Percentiles rank a stretch among this genome's conserved stretches.
phyloP scores from a whole-genome alignment of 2,113 vertebrate species.

The Empidonax traillii region DNA sequence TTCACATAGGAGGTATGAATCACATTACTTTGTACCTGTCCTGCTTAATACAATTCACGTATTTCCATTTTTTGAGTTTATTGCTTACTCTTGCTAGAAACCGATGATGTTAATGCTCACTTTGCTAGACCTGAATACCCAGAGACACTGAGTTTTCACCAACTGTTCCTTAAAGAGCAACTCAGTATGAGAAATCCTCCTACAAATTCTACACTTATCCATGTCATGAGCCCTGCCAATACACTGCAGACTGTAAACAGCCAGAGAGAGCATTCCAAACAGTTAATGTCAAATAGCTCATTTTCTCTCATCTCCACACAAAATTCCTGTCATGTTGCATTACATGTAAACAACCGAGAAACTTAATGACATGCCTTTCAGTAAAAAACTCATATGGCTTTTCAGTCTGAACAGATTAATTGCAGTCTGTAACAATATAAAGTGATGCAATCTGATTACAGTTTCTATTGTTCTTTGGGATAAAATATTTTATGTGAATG shows the following conservation, averaged over 20 bases:
- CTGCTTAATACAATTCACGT: not conserved
- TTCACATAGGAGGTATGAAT: not conserved
- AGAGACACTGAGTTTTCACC: not conserved
- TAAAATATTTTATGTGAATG: slow-evolving; percentile 3
- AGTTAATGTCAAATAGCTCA: not conserved
- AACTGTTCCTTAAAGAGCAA: not conserved
- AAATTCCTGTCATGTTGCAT: slow-evolving; percentile 1
- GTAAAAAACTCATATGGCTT: slow-evolving; percentile 6
- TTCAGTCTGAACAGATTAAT: slow-evolving; percentile 25
- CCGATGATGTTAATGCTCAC: not conserved
- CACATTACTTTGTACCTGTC: not conserved
- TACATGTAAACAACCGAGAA: slow-evolving; percentile 35
- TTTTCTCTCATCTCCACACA: not conserved
- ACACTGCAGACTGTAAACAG: not conserved
- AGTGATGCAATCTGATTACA: not conserved
- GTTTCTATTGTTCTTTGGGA: not conserved
- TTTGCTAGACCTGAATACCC: not conserved
- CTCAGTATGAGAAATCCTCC: not conserved
- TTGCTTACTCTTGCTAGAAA: not conserved
- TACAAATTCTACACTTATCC: not conserved
- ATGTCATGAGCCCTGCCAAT: not conserved
- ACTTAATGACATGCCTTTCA: slow-evolving; percentile 24
- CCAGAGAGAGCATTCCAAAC: not conserved
- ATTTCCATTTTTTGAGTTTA: not conserved
- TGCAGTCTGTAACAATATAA: not conserved